Evolutionary conservation across 2,888 invertebrate species (phyloP).

Genomic region (Sphaerophoria taeniata): DNA sequence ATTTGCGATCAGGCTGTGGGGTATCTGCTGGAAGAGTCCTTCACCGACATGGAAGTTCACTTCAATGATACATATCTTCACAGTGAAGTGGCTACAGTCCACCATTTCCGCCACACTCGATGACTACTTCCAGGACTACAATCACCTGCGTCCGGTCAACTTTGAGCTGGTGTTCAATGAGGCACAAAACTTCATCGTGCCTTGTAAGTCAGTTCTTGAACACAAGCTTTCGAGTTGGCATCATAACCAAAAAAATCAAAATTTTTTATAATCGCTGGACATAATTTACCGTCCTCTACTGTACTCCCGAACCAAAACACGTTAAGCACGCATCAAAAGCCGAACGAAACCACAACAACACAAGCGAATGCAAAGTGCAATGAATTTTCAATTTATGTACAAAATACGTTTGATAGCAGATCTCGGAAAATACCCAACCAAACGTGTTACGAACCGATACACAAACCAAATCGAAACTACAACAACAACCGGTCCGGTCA

Average conservation of each 20-base stretch:
- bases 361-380: constrained; percentile 65
- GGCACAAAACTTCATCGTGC: constrained; percentile 92
- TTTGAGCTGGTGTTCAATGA: constrained; percentile 94
- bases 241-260: neutral
- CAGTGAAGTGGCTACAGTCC: constrained; percentile 91
- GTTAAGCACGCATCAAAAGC: constrained; percentile 25
- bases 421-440: constrained; percentile 12
- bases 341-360: constrained; percentile 4
- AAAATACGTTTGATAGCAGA: neutral
- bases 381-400: constrained; percentile 58
- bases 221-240: too few species aligned
- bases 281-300: neutral
- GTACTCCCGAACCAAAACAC: constrained; percentile 35
- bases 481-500: constrained; percentile 24
- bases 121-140: constrained; percentile 97
- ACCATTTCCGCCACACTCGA: constrained; percentile 93
- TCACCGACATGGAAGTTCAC: constrained; percentile 94
- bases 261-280: neutral
- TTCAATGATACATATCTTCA: constrained; percentile 96
- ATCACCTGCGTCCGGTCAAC: constrained; percentile 93
- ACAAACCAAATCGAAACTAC: neutral
- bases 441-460: neutral
- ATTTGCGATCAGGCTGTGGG: constrained; percentile 90
- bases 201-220: too few species aligned
- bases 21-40: constrained; percentile 95